Evolutionary conservation across 35 echinoderm and acorn worm species (phyloP).

Genomic region (Hemicentrotus pulcherrimus): DNA sequence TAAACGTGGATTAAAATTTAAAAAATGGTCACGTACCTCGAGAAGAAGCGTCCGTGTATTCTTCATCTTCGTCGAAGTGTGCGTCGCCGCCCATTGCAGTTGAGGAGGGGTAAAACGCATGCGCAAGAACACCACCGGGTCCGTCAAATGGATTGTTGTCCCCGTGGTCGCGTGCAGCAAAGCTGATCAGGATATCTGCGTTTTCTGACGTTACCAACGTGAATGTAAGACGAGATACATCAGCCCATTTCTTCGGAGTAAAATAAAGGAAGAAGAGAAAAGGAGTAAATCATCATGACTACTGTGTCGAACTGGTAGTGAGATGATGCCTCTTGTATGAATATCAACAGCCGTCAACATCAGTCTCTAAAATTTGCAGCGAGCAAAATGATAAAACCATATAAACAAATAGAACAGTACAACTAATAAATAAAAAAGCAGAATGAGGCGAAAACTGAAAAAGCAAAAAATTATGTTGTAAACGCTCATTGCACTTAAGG

Average conservation of each 20-base stretch:
- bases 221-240: neutral
- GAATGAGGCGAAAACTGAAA: no score
- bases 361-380: no score
- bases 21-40: neutral
- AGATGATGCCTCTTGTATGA: no score
- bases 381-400: no score
- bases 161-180: slow-evolving; percentile 7
- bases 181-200: slow-evolving; percentile 27
- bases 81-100: slow-evolving; percentile 17
- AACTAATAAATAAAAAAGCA: no score
- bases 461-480: no score
- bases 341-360: no score
- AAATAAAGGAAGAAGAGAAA: neutral
- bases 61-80: slow-evolving; percentile 57
- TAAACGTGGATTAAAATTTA: no score
- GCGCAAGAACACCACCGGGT: slow-evolving; percentile 51
- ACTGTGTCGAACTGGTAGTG: no score
- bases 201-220: neutral
- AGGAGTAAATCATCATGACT: no score
- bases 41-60: neutral
- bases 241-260: neutral
- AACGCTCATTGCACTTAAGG: no score
- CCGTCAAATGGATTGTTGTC: slow-evolving; percentile 32
- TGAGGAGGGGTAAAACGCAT: slow-evolving; percentile 50
- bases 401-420: no score